Base-by-base conservation (phyloP, 1,140 invertebrate genomes). In the Grapholita molesta region DNA sequence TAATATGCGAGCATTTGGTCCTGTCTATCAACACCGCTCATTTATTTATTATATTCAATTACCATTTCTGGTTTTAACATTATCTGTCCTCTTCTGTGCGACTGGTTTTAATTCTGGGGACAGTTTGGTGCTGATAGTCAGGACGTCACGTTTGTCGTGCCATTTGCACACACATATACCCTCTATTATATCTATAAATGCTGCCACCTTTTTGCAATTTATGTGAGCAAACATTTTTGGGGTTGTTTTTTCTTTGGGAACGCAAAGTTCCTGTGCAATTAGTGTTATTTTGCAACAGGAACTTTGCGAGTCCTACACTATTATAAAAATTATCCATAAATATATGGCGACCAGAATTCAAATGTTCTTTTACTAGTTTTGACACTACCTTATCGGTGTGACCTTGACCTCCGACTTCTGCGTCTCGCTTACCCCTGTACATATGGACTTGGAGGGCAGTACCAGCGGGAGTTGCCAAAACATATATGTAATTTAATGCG, bases 1-100 rank as follows among this genome's bases (percentile, higher is more conserved):
- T 73, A 73, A 35, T 70, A 73, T 5, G 66, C 21, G 4, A 70
- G 28, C 66, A 73, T 68, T 48, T 73, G 66, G 42, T 73, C 72
- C 15, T 67, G 33, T 9, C 23, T 25, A 42, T 73, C 72, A 18
- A 73, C 35, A 42, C 72, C 72, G 25, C 11, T 15, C 72, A 70
- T 73, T 18, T 64, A 64, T 25, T 68, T 28, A 24, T 73, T 73
- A 12, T 73, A 70, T 32, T 73, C 15, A 15, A 61, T 61, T 1
- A 73, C 18, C 25, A 52, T 32, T 21, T 18, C 11, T 28, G 70
- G 70, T 65, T 71, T 71, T 15, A 52, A 52, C 23, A 12, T 28
- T 12, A 32, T n/a, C n/a, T 11, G 25, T 61, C 55, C 55, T n/a
- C 55, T 61, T 61, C 30, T 61, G 15, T 61, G 28, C 15, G 12